Evolutionary conservation across 2,797 vertebrate species (phyloP), one percentile per base, ranked within the genome.

Genomic region (Eremophila alpestris): DNA sequence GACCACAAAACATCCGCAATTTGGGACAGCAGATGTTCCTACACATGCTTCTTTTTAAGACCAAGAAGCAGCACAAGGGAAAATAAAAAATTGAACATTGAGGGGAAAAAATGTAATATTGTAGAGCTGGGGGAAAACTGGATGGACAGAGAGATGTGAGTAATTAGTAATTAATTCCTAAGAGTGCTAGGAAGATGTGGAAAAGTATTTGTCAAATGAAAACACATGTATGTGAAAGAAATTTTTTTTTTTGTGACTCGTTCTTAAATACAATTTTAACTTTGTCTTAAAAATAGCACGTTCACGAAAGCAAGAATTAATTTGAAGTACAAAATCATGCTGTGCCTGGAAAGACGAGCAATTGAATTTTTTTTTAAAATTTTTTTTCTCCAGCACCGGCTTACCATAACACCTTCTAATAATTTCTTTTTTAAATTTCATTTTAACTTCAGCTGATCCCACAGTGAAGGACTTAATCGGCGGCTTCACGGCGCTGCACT

Each of bases 401-500:
- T 91, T 67, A 67, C 74, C 24, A 3, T 71, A 56, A 77, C 41
- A 1, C 80, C 62, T 41, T 79, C 93, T 97, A 89, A 93, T 96
- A 24, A 26, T 80, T 93, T 78, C 90, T 38, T 38, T 38, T 38
- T 38, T 38, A 40, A 67, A 83, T 86, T 95, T 87, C 80, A 59
- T 91, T 96, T 95, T 91, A 54, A 89, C 95, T 90, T 38, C 97
- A 99, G 99, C 99, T 32, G 99, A 99, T 95, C 99, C 99, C 78
- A 99, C 99, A 11, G 99, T 99, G 55, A 99, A 99, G 98, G 99
- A 99, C 97, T 98, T 99, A 87, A 99, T 99, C 12, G 99, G 99
- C 16, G 99, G 99, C 95, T 99, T 99, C 98, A 99, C 99, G 1
- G 99, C 99, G 4, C 98, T 99, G 73, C 99, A 99, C 90, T 99